These are phyloP conservation scores for Aplysia californica DNA, from an alignment of 1,140 invertebrate genomes.

Conservation along the genomic window DNA sequence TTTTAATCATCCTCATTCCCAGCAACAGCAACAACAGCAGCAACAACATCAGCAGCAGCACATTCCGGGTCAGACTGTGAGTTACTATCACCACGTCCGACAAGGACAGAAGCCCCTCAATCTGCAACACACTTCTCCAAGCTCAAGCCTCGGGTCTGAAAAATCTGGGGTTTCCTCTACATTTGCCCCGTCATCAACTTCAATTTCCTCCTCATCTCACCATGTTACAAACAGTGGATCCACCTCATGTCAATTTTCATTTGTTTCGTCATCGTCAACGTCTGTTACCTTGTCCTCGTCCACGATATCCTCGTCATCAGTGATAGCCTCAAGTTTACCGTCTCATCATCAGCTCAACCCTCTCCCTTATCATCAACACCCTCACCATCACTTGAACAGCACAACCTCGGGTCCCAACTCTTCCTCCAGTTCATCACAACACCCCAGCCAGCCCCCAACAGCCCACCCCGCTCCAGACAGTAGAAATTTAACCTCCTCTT, in stretches of 20 bases:
- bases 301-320: constrained; percentile 18
- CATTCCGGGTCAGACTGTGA: constrained; percentile 17
- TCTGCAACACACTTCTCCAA: constrained; percentile 6
- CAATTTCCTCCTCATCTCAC: neutral
- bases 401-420: no score
- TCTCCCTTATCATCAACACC: neutral
- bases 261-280: constrained; percentile 21
- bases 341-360: constrained; percentile 1
- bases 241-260: constrained; percentile 20
- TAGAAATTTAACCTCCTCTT: neutral
- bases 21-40: constrained; percentile 10
- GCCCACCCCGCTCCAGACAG: neutral
- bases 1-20: neutral
- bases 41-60: constrained; percentile 20
- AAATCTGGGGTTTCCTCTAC: constrained; percentile 22
- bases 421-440: constrained; percentile 16
- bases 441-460: no score
- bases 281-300: constrained; percentile 17
- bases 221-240: no score
- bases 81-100: constrained; percentile 1
- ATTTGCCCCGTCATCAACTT: constrained; percentile 12
- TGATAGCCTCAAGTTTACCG: constrained; percentile 10
- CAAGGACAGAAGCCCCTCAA: constrained; percentile 1
- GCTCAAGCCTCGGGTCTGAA: constrained; percentile 14
- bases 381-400: neutral